These are phyloP conservation scores for Plectropomus leopardus DNA, from an alignment of 2,113 vertebrate genomes.

Conservation along the genomic window DNA sequence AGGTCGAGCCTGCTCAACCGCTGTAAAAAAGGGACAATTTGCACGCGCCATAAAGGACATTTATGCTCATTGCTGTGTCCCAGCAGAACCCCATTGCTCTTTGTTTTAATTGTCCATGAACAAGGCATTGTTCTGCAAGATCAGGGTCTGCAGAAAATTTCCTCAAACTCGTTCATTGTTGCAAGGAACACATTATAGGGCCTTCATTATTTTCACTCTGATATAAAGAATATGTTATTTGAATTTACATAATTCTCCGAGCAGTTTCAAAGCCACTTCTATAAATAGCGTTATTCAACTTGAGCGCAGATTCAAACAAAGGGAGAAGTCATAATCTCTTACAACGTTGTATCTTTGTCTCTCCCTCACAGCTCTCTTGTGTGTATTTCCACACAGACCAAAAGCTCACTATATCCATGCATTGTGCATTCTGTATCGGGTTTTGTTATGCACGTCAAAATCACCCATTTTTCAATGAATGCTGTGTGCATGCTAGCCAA, in stretches of 20 bases:
- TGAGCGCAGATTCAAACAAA: conserved; percentile 69
- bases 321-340: conserved; percentile 71
- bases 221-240: conserved; percentile 83
- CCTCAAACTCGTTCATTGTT: conserved; percentile 75
- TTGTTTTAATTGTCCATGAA: conserved; percentile 85
- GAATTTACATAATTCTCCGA: conserved; percentile 79
- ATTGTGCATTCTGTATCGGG: conserved; percentile 50
- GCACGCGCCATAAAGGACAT: conserved; percentile 79
- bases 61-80: conserved; percentile 72
- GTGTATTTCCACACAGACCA: conserved; percentile 24
- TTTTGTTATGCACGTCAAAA: conserved; percentile 55
- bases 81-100: conserved; percentile 77
- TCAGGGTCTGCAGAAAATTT: conserved; percentile 73
- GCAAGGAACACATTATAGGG: conserved; percentile 77
- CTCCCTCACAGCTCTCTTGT: conserved; percentile 29
- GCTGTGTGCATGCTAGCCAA: conserved; percentile 7
- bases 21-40: conserved; percentile 79
- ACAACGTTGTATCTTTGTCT: conserved; percentile 69
- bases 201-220: conserved; percentile 77
- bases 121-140: conserved; percentile 81
- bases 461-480: conserved; percentile 38
- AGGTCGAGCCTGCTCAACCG: conserved; percentile 65
- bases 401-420: conserved; percentile 43
- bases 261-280: conserved; percentile 73
- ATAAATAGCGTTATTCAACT: conserved; percentile 82